Base-by-base conservation (phyloP, 2,888 invertebrate genomes). In the Pimpla rufipes region DNA sequence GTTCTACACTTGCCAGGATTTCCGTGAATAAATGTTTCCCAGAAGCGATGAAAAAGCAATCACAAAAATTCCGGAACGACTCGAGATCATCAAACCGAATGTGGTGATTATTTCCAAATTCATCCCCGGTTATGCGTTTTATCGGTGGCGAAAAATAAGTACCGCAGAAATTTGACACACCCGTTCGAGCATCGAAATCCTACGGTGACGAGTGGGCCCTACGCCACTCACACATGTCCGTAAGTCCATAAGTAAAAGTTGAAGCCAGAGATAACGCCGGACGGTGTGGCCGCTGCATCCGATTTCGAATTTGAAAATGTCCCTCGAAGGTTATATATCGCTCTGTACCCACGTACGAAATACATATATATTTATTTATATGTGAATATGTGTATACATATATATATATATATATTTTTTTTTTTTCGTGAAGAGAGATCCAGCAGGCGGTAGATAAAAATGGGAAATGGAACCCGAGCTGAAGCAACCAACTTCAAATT, bases 131-230 rank as follows among this genome's bases (percentile, higher is more conserved):
- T n/a, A n/a, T n/a, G n/a, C n/a, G n/a, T n/a, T n/a, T n/a, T n/a
- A n/a, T n/a, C n/a, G n/a, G n/a, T n/a, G n/a, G n/a, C n/a, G n/a
- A n/a, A n/a, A n/a, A n/a, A n/a, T n/a, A n/a, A n/a, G n/a, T n/a
- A n/a, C n/a, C n/a, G n/a, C n/a, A n/a, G n/a, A n/a, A n/a, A n/a
- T n/a, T n/a, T n/a, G n/a, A n/a, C n/a, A n/a, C n/a, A n/a, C n/a
- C n/a, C n/a, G n/a, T n/a, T n/a, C n/a, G n/a, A n/a, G n/a, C n/a
- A 66, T 50, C 16, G 57, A 67, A 59, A 59, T 68, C 10, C 55
- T 73, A 50, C 29, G 29, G 21, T 42, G 55, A 57, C 52, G 35
- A 29, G 29, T 40, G 52, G 40, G 52, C 18, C 2, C 42, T 21
- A 29, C 23, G n/a, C 59, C 5, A 59, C 16, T 16, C n/a, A n/a